phyloP scores from a whole-genome alignment of 2,888 invertebrate genomes.

The Campoplex nolae region DNA sequence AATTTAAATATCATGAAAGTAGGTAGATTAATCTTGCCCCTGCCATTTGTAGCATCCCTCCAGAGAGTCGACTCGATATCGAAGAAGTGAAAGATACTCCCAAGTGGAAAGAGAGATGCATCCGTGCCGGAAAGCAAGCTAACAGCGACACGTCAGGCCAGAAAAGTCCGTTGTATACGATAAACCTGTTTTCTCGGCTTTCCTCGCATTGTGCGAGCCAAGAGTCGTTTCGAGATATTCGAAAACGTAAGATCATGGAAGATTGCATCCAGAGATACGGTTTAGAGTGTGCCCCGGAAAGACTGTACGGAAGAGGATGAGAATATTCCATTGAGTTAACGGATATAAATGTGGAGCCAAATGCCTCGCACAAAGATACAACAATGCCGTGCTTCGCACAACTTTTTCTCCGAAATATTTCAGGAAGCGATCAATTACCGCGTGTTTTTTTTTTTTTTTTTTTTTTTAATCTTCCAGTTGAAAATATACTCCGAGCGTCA shows the following conservation, averaged over 20 bases:
- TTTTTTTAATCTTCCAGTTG: not conserved
- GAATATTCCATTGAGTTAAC: conserved; percentile 38
- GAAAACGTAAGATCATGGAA: conserved; percentile 44
- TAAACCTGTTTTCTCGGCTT: conserved; percentile 23
- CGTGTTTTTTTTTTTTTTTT: not conserved
- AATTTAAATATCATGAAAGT: conserved; percentile 51
- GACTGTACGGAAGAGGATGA: conserved; percentile 48
- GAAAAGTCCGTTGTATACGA: conserved; percentile 58
- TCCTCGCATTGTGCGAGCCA: conserved; percentile 59
- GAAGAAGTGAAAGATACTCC: conserved; percentile 30
- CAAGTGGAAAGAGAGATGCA: conserved; percentile 19
- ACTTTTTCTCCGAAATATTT: conserved; percentile 51
- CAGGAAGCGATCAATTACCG: not conserved
- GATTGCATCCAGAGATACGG: conserved; percentile 12
- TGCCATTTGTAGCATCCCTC: not conserved
- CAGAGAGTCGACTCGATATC: conserved; percentile 53
- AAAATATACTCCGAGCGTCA: not conserved
- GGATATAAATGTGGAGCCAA: conserved; percentile 53
- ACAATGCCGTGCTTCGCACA: conserved; percentile 51
- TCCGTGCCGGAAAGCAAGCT: conserved; percentile 54
- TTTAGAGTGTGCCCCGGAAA: not conserved
- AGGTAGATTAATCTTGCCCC: not conserved
- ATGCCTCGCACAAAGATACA: conserved; percentile 50
- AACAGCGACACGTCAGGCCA: conserved; percentile 57
- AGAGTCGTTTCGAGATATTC: conserved; percentile 64